Percentiles rank a stretch among this genome's conserved stretches.
These are phyloP conservation scores for Oceanites oceanicus DNA, from an alignment of 2,113 vertebrate genomes.

Conservation along the genomic window DNA sequence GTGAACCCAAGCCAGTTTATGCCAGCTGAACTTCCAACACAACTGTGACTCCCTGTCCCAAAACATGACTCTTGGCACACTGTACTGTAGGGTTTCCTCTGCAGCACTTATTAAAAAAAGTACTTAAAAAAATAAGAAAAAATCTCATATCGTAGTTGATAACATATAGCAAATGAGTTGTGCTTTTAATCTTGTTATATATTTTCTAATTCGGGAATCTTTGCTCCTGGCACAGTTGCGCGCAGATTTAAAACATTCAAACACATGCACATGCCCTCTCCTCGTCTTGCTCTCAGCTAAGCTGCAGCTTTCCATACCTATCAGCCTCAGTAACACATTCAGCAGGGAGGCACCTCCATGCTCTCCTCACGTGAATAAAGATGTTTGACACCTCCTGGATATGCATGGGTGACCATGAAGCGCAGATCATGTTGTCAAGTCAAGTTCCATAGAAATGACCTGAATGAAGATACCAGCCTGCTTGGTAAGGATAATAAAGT, in stretches of 20 bases:
- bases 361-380: background rate
- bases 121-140: background rate
- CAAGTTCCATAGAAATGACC: background rate
- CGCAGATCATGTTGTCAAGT: background rate
- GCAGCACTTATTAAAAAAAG: background rate
- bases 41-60: background rate
- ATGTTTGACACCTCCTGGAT: background rate
- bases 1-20: background rate
- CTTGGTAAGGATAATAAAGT: constrained; percentile 24
- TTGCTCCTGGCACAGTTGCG: background rate
- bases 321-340: background rate
- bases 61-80: background rate
- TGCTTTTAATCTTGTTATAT: background rate
- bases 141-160: background rate
- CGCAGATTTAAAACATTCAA: background rate
- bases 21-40: background rate
- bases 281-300: background rate
- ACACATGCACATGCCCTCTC: background rate
- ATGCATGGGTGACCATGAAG: background rate
- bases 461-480: constrained; percentile 33
- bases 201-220: background rate
- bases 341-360: background rate
- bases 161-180: background rate
- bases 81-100: background rate
- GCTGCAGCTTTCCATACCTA: background rate